These are phyloP conservation scores for Tetraodon nigroviridis DNA, from an alignment of 2,113 vertebrate genomes.

Conservation along the genomic window DNA sequence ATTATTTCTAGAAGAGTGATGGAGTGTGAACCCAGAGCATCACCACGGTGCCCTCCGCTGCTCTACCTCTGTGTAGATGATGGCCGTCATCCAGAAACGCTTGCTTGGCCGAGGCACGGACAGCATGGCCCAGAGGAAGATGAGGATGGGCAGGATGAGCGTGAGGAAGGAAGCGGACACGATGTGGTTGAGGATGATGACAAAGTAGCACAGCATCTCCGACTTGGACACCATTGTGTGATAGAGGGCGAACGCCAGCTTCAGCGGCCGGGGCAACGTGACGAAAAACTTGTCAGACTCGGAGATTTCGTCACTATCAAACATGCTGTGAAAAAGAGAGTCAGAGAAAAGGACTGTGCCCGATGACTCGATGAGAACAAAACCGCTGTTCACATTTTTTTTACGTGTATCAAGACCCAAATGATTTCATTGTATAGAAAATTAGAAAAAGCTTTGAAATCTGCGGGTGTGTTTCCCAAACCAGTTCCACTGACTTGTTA, in stretches of 20 bases:
- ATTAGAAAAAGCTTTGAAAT: too few relatives aligned
- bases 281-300: conserved; percentile 67
- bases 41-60: background rate
- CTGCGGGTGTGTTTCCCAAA: background rate
- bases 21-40: background rate
- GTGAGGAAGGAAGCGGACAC: conserved; percentile 70
- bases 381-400: background rate
- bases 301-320: conserved; percentile 65
- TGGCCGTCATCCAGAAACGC: conserved; percentile 76
- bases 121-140: conserved; percentile 76
- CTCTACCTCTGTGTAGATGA: conserved; percentile 77
- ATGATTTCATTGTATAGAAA: too few relatives aligned
- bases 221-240: conserved; percentile 66
- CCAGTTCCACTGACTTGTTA: conserved; percentile 69
- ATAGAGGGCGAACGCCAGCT: conserved; percentile 68
- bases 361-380: too few relatives aligned
- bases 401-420: too few relatives aligned
- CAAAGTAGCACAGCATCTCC: conserved; percentile 74
- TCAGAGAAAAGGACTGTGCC: background rate
- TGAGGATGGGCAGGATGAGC: conserved; percentile 69
- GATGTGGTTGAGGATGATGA: conserved; percentile 73
- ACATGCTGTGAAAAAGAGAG: conserved; percentile 45
- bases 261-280: conserved; percentile 53
- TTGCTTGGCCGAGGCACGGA: conserved; percentile 76
- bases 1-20: too few relatives aligned